phyloP scores from a whole-genome alignment of 2,797 vertebrate species.

The Thripadectes ignobilis region DNA sequence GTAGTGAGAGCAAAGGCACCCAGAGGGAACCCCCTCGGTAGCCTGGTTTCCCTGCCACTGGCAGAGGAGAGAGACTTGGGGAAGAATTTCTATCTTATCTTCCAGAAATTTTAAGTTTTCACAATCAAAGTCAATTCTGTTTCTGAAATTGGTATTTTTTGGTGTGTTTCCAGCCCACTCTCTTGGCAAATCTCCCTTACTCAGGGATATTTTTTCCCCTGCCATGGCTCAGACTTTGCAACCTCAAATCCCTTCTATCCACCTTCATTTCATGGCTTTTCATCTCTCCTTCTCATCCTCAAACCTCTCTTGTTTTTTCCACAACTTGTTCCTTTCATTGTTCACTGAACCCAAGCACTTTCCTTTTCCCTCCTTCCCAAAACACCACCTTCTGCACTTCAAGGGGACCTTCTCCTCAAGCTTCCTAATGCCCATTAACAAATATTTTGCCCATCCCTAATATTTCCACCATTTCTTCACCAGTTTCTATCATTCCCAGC shows the following conservation, averaged over 20 bases:
- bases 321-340: neutral
- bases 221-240: neutral
- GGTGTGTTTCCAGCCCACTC: neutral
- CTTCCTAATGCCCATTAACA: neutral
- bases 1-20: neutral
- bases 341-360: neutral
- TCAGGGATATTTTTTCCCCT: neutral
- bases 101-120: neutral
- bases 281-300: neutral
- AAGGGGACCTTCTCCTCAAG: neutral
- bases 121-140: neutral
- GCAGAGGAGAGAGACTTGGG: neutral
- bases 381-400: neutral
- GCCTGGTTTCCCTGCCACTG: accelerated
- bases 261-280: neutral
- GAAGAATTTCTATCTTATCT: neutral
- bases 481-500: neutral
- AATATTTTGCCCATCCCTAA: neutral
- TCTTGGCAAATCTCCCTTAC: neutral
- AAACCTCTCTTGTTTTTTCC: neutral
- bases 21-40: neutral
- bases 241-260: neutral
- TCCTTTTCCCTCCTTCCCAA: neutral
- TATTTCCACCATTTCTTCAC: neutral
- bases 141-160: neutral